phyloP scores from a whole-genome alignment of 2,113 vertebrate species.

The Eolophus roseicapilla region DNA sequence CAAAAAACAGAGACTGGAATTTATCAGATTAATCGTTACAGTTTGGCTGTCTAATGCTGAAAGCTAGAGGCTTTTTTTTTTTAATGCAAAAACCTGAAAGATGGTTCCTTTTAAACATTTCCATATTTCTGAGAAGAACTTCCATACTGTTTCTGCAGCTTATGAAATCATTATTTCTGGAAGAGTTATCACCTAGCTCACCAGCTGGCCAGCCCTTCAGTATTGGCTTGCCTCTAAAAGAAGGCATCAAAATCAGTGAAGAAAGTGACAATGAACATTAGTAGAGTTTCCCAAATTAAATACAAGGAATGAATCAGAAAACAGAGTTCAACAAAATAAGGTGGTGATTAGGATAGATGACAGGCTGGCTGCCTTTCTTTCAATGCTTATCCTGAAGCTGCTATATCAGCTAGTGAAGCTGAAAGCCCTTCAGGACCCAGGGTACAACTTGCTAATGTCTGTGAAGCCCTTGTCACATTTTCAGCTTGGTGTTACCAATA shows the following conservation, averaged over 20 bases:
- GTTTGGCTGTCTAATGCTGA: not conserved
- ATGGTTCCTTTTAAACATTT: not conserved
- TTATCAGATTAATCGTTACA: not conserved
- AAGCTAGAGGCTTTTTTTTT: not conserved
- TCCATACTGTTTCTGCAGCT: not conserved
- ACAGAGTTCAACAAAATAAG: not conserved
- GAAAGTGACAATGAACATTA: not conserved
- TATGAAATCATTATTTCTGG: not conserved
- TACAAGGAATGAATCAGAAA: not conserved
- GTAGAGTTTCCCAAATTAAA: not conserved
- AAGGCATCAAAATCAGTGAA: not conserved
- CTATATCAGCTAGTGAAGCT: not conserved
- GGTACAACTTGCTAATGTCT: not conserved
- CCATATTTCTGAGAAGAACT: not conserved
- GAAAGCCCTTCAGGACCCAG: not conserved
- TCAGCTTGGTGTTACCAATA: not conserved
- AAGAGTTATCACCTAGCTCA: not conserved
- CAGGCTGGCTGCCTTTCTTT: not conserved
- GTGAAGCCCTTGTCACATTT: constrained; percentile 8
- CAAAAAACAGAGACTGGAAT: not conserved
- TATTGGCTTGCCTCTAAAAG: not conserved
- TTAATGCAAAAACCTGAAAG: not conserved
- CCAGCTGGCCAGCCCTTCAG: not conserved
- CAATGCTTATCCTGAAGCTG: not conserved
- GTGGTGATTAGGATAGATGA: not conserved